Conservation (phyloP, 2,888 invertebrate genomes). For the Agrotis exclamationis region DNA sequence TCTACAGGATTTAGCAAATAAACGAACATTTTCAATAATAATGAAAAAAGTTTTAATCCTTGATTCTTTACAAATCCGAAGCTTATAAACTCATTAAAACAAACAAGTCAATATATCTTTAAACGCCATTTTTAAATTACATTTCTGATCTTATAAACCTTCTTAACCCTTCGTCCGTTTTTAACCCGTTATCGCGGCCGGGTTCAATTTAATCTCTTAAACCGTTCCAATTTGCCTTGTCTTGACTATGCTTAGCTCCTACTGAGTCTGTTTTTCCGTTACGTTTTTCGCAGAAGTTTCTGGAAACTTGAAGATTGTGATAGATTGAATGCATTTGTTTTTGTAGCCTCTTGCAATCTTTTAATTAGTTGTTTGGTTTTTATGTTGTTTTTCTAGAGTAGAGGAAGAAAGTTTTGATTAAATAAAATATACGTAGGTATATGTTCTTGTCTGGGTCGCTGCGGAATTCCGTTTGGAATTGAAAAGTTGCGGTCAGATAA, state of each 20-base stretch:
- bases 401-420: conserved; percentile 15
- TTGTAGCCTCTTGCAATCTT: conserved; percentile 45
- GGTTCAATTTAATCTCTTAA: conserved; percentile 61
- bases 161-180: conserved; percentile 45
- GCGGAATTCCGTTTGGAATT: not conserved
- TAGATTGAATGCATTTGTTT: conserved; percentile 54
- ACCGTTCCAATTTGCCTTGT: conserved; percentile 56
- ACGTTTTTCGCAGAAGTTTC: conserved; percentile 43
- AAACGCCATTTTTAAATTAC: conserved; percentile 50
- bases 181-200: conserved; percentile 56
- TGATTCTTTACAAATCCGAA: conserved; percentile 24
- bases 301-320: conserved; percentile 55
- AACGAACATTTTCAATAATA: not conserved
- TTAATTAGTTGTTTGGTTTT: conserved; percentile 54
- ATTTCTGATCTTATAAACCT: conserved; percentile 59
- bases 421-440: conserved; percentile 9
- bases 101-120: conserved; percentile 47
- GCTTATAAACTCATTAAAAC: conserved; percentile 20
- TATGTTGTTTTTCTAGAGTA: conserved; percentile 31
- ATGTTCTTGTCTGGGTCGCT: not conserved
- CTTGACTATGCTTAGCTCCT: conserved; percentile 40
- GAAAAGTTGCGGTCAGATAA: conserved; percentile 1
- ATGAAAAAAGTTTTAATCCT: conserved; percentile 8
- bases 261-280: conserved; percentile 34
- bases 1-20: not conserved